These are phyloP conservation scores for Anarhynchus alexandrinus DNA, from an alignment of 2,113 vertebrate species.

Conservation along the genomic window DNA sequence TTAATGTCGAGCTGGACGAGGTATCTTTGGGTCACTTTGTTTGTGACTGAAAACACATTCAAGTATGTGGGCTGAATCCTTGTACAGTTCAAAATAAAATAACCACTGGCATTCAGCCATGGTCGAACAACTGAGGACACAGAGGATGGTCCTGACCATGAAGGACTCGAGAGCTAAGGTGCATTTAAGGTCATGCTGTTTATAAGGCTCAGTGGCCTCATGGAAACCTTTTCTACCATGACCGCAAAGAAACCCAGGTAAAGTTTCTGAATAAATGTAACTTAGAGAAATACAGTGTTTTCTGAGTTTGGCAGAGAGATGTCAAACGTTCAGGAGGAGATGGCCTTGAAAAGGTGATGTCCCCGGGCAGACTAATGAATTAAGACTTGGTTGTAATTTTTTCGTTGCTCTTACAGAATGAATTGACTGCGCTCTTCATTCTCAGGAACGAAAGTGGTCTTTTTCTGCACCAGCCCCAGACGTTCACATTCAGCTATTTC, in stretches of 20 bases:
- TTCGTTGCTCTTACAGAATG: slow-evolving; percentile 4
- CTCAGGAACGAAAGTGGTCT: neutral
- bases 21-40: neutral
- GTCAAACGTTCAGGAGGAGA: slow-evolving; percentile 46
- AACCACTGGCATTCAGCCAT: neutral
- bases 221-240: slow-evolving; percentile 15
- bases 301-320: slow-evolving; percentile 44
- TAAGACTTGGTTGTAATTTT: slow-evolving; percentile 43
- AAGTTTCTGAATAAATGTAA: slow-evolving; percentile 44
- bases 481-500: slow-evolving; percentile 2
- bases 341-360: slow-evolving; percentile 7
- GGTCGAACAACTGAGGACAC: neutral
- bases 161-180: neutral
- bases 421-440: neutral
- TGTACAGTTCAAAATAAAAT: neutral
- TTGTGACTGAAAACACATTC: neutral
- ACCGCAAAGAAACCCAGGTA: neutral
- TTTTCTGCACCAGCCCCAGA: slow-evolving; percentile 14
- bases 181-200: slow-evolving; percentile 2
- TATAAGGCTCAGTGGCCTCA: slow-evolving; percentile 17
- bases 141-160: neutral
- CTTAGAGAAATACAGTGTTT: slow-evolving; percentile 47
- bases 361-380: slow-evolving; percentile 9
- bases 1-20: neutral
- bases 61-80: neutral